These are phyloP conservation scores for Temnothorax ravouxi DNA, from an alignment of 2,888 invertebrate species.

Conservation along the genomic window DNA sequence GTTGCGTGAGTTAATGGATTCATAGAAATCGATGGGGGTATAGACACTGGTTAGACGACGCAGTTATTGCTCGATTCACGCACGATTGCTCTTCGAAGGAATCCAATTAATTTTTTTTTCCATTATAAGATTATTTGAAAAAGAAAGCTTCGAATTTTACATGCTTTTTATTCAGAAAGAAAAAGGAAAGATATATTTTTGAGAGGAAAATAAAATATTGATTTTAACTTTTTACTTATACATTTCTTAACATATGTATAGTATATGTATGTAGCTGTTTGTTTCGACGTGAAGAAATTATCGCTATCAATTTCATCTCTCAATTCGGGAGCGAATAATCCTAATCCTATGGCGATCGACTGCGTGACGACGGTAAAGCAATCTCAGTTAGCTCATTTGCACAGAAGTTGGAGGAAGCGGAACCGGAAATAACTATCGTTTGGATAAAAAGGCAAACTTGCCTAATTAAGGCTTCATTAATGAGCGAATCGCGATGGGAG, in stretches of 20 bases:
- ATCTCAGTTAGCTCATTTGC: conserved; percentile 65
- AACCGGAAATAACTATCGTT: conserved; percentile 80
- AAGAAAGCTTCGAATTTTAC: background rate
- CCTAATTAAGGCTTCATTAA: conserved; percentile 73
- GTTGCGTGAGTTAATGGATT: conserved; percentile 58
- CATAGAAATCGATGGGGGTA: conserved; percentile 27
- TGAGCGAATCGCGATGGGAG: conserved; percentile 64
- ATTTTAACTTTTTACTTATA: background rate
- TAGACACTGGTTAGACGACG: background rate
- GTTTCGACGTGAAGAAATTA: background rate
- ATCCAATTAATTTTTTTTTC: background rate
- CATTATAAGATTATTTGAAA: background rate
- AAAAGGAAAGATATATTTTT: background rate
- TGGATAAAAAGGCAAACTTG: conserved; percentile 73
- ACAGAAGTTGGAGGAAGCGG: conserved; percentile 74
- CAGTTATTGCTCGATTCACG: conserved; percentile 11
- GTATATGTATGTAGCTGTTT: background rate
- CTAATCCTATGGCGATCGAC: conserved; percentile 38
- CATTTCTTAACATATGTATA: background rate
- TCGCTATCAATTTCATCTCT: conserved; percentile 1
- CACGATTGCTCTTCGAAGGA: background rate
- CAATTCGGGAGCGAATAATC: conserved; percentile 25
- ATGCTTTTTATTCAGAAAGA: background rate
- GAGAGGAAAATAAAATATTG: background rate
- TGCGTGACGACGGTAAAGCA: conserved; percentile 57